Percentiles rank a stretch among this genome's conserved stretches.
Conservation (phyloP, 64 coral and sea anemone genomes). For the Montipora foliosa region DNA sequence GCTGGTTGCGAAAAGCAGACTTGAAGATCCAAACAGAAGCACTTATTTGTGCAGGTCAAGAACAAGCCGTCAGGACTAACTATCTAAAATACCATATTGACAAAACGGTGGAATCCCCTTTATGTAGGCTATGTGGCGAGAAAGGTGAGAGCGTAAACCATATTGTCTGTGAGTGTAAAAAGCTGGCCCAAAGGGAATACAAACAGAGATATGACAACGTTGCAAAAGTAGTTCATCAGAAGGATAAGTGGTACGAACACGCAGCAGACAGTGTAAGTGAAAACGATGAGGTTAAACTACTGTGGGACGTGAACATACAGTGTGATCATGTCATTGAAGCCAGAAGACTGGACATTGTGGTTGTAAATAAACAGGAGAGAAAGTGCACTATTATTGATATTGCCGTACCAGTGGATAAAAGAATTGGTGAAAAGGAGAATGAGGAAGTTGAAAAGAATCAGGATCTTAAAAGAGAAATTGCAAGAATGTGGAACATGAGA, state of each 20-base stretch:
- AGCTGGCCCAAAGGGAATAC: conserved; percentile 41
- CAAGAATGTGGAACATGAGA: too few species aligned
- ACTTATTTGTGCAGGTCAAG: too few species aligned
- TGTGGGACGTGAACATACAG: conserved; percentile 41
- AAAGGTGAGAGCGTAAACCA: neutral
- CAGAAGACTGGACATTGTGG: conserved; percentile 47
- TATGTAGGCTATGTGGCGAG: neutral
- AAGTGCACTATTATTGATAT: conserved; percentile 40
- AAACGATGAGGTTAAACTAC: neutral
- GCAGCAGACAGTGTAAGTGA: neutral
- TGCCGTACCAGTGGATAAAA: neutral
- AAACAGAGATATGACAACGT: conserved; percentile 44
- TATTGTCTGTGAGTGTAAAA: neutral
- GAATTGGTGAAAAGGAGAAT: conserved; percentile 34
- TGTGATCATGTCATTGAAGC: conserved; percentile 21
- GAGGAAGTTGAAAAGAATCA: neutral
- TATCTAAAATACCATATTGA: neutral
- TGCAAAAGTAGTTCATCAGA: conserved; percentile 22
- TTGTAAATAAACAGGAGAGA: conserved; percentile 30
- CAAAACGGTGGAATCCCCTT: neutral
- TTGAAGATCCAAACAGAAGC: too few species aligned
- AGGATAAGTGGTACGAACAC: neutral
- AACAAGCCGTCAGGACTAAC: too few species aligned
- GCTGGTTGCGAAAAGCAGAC: too few species aligned
- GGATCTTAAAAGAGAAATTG: too few species aligned